A percentile compares a stretch with the other conserved stretches of the same genome.
Evolutionary conservation across 2,797 vertebrate genomes (phyloP).

Genomic region (Scarus forsteni): DNA sequence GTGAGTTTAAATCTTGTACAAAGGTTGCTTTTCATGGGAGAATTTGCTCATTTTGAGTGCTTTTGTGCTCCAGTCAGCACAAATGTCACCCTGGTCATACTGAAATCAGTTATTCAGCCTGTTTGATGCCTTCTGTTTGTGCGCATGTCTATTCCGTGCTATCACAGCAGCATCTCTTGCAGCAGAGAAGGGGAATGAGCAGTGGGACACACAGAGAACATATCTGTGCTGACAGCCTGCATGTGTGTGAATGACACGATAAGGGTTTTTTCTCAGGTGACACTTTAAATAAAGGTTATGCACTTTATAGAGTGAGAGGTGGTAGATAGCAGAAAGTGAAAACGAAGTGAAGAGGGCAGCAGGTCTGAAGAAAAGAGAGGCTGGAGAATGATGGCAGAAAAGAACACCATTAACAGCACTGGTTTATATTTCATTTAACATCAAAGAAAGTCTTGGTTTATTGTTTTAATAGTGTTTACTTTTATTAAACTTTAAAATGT

Average conservation of each 20-base stretch:
- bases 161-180: conserved; percentile 33
- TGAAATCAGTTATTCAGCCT: conserved; percentile 12
- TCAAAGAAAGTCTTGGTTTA: background rate
- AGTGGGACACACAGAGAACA: conserved; percentile 44
- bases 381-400: conserved; percentile 2
- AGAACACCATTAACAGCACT: background rate
- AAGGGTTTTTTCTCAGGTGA: conserved; percentile 60
- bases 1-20: background rate
- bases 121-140: conserved; percentile 17
- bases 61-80: conserved; percentile 18
- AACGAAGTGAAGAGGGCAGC: conserved; percentile 23
- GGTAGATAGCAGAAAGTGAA: background rate
- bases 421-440: background rate
- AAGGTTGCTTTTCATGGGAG: background rate
- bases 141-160: conserved; percentile 14
- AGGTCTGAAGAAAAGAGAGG: conserved; percentile 14
- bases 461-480: background rate
- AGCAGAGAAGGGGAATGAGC: conserved; percentile 50
- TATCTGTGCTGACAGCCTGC: conserved; percentile 55
- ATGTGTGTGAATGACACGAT: conserved; percentile 63
- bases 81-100: conserved; percentile 10
- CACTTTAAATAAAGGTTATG: conserved; percentile 57
- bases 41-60: background rate
- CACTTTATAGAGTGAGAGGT: conserved; percentile 31
- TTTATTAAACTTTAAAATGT: no score